Conservation (phyloP, 2,797 vertebrate species). For the Crenuchus spilurus region DNA sequence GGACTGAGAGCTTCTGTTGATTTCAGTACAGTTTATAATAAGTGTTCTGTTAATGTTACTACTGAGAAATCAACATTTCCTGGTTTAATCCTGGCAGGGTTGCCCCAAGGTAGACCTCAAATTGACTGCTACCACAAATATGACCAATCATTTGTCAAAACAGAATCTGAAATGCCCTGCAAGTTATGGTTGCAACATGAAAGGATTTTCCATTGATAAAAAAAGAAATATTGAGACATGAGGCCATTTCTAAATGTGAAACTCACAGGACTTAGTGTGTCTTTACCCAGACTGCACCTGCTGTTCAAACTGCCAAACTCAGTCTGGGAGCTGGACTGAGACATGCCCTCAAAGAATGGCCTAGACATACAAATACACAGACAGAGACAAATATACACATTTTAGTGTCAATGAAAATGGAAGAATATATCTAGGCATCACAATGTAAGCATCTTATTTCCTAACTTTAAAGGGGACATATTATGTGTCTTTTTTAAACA, state of each 20-base stretch:
- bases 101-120: too few species aligned
- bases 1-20: too few species aligned
- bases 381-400: constrained; percentile 9
- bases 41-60: too few species aligned
- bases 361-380: constrained; percentile 62
- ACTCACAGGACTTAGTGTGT: constrained; percentile 85
- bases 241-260: background rate
- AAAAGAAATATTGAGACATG: background rate
- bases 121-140: too few species aligned
- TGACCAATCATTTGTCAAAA: too few species aligned
- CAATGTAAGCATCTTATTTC: background rate
- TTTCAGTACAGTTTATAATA: too few species aligned
- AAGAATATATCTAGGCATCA: background rate
- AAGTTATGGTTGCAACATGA: too few species aligned
- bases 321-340: constrained; percentile 89
- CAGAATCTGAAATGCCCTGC: too few species aligned
- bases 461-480: too few species aligned
- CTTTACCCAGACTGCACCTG: constrained; percentile 82
- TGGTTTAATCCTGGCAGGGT: too few species aligned
- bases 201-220: background rate
- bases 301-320: constrained; percentile 88
- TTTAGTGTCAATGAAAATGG: background rate
- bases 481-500: too few species aligned
- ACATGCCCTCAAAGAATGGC: constrained; percentile 90
- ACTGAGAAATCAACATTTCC: background rate